Evolutionary conservation across 2,888 invertebrate genomes (phyloP).

Genomic region (Hirtodrosophila confusa): DNA sequence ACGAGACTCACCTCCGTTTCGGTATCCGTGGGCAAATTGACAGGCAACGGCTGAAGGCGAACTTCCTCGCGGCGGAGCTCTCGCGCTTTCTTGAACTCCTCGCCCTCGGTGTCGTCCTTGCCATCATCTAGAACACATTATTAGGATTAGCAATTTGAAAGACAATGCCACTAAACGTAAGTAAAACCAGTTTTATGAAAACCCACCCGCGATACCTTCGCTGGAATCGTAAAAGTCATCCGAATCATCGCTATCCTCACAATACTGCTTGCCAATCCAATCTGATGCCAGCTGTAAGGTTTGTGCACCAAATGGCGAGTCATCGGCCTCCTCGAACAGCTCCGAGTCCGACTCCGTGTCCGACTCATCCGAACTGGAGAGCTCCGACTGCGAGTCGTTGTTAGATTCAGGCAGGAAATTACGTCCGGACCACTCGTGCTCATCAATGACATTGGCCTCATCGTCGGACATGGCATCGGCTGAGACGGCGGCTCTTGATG

Average conservation of each 20-base stretch:
- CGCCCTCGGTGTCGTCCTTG: slow-evolving; percentile 90
- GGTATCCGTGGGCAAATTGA: slow-evolving; percentile 87
- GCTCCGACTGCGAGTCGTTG: slow-evolving; percentile 88
- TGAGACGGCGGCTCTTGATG: slow-evolving; percentile 64
- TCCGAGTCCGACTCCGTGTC: slow-evolving; percentile 88
- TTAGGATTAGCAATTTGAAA: neutral
- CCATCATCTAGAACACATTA: slow-evolving; percentile 84
- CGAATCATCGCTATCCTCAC: slow-evolving; percentile 84
- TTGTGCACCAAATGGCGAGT: slow-evolving; percentile 85
- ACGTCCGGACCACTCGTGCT: slow-evolving; percentile 97
- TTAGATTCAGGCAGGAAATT: slow-evolving; percentile 94
- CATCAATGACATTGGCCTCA: slow-evolving; percentile 91
- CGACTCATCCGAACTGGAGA: slow-evolving; percentile 85
- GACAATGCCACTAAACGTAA: neutral
- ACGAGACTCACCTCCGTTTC: slow-evolving; percentile 88
- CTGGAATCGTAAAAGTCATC: slow-evolving; percentile 84
- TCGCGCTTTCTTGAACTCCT: slow-evolving; percentile 88
- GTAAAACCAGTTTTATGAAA: neutral
- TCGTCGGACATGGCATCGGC: slow-evolving; percentile 87
- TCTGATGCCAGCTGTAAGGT: slow-evolving; percentile 89
- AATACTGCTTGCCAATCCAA: slow-evolving; percentile 87
- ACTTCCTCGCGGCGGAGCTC: slow-evolving; percentile 89
- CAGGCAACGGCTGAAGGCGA: slow-evolving; percentile 87
- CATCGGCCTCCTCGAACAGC: slow-evolving; percentile 88
- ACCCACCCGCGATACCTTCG: slow-evolving; percentile 82